phyloP scores from a whole-genome alignment of 2,797 vertebrate species.

The Molossus alvarezi region DNA sequence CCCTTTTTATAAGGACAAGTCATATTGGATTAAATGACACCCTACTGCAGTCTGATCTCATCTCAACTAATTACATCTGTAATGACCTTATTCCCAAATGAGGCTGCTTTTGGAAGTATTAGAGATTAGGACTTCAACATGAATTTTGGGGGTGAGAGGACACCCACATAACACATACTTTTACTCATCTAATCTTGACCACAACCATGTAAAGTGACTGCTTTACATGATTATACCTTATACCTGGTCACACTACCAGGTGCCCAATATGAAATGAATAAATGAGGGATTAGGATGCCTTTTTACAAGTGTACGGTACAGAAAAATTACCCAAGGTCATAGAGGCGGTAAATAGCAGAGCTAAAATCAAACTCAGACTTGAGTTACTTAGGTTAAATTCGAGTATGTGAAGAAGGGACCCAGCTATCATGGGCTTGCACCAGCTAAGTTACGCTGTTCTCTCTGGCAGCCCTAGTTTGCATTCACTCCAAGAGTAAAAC shows the following conservation, averaged over 20 bases:
- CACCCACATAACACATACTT: not conserved
- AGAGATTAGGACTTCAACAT: not conserved
- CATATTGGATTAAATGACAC: not conserved
- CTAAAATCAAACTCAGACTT: not conserved
- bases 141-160: not conserved
- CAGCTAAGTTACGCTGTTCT: not conserved
- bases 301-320: not conserved
- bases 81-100: slow-evolving; percentile 41
- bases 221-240: not conserved
- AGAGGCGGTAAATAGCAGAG: not conserved
- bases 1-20: not conserved
- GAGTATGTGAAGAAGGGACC: not conserved
- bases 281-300: not conserved
- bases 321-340: not conserved
- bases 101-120: not conserved
- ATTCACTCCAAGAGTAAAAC: slow-evolving; percentile 8
- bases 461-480: not conserved
- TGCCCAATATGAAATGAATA: not conserved
- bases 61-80: slow-evolving; percentile 35
- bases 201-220: not conserved
- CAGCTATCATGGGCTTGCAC: not conserved
- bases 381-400: not conserved
- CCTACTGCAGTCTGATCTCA: not conserved
- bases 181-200: not conserved
- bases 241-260: not conserved